A percentile compares a stretch with the other conserved stretches of the same genome.
Evolutionary conservation across 2,888 invertebrate species (phyloP).

Genomic region (Neoscelio sp.): DNA sequence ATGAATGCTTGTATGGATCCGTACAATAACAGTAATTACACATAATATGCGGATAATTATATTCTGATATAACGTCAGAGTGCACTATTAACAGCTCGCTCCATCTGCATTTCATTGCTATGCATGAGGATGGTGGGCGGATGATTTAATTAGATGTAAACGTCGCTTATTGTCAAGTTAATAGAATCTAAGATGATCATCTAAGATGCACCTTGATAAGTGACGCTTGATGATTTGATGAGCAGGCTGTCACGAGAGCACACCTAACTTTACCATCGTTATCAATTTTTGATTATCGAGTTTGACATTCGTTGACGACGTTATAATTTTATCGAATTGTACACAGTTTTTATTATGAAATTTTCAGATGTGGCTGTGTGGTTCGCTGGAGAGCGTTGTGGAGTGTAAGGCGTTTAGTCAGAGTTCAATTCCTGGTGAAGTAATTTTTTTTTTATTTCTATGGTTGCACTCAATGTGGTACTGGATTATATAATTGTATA

Average conservation of each 20-base stretch:
- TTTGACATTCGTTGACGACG: no score
- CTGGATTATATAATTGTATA: no score
- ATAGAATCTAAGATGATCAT: conserved; percentile 62
- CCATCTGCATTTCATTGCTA: conserved; percentile 70
- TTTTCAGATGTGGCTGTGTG: no score
- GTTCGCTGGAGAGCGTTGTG: no score
- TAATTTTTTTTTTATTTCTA: no score
- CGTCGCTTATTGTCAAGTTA: conserved; percentile 63
- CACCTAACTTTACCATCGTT: no score
- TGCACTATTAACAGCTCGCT: conserved; percentile 71
- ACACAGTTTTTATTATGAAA: no score
- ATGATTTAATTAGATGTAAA: conserved; percentile 66
- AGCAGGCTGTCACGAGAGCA: conserved; percentile 13
- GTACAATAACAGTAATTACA: conserved; percentile 55
- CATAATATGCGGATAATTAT: conserved; percentile 68
- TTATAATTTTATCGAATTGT: no score
- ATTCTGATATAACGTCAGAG: conserved; percentile 68
- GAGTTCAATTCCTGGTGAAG: no score
- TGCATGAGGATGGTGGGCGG: conserved; percentile 61
- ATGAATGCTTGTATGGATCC: conserved; percentile 33
- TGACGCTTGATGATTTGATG: conserved; percentile 48
- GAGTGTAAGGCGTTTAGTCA: no score
- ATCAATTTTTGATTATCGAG: no score
- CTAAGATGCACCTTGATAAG: conserved; percentile 55
- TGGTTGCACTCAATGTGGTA: no score